A percentile compares a stretch with the other conserved stretches of the same genome.
phyloP scores from a whole-genome alignment of 2,113 vertebrate genomes.

The Cryptotis parvus region DNA sequence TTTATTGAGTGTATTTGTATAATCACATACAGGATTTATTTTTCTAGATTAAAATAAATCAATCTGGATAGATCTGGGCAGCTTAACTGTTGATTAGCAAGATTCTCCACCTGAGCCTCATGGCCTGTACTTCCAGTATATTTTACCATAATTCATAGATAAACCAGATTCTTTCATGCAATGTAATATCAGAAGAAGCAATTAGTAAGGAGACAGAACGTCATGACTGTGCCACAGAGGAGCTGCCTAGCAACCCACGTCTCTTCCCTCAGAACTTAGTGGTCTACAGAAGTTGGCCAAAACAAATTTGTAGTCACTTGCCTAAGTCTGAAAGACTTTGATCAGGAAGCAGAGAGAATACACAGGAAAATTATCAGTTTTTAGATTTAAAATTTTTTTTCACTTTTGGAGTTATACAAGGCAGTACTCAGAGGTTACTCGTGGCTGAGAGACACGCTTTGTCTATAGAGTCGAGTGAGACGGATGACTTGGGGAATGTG shows the following conservation, averaged over 20 bases:
- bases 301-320: not conserved
- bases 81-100: not conserved
- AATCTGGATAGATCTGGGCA: not conserved
- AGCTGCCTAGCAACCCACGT: not conserved
- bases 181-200: not conserved
- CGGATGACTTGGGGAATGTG: not conserved
- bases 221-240: not conserved
- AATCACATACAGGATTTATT: not conserved
- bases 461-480: not conserved
- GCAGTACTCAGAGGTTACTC: too few relatives aligned
- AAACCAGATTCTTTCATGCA: not conserved
- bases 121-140: not conserved
- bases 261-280: not conserved
- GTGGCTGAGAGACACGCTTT: too few relatives aligned
- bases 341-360: not conserved
- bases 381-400: not conserved
- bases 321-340: not conserved
- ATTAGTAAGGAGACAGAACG: not conserved
- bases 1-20: not conserved
- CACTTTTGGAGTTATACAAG: too few relatives aligned
- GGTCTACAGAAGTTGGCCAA: not conserved
- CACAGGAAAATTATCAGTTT: not conserved
- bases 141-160: not conserved
- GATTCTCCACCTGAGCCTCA: not conserved
- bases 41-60: not conserved